Evolutionary conservation across 2,888 invertebrate genomes (phyloP).

Genomic region (Drosophila acutilabella): DNA sequence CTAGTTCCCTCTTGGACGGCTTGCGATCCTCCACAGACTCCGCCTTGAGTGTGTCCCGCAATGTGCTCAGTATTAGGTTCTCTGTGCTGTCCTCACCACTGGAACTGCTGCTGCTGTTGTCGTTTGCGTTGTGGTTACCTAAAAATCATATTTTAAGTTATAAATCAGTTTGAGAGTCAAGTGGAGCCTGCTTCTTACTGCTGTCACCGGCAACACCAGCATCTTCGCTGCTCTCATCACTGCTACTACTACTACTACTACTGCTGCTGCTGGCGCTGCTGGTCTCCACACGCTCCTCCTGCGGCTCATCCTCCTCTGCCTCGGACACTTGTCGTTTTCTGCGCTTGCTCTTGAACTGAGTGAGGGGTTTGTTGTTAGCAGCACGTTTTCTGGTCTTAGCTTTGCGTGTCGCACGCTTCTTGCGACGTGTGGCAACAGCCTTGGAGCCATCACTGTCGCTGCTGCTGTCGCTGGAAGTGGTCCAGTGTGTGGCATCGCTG

Average conservation of each 20-base stretch:
- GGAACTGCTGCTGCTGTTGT: slow-evolving; percentile 29
- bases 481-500: slow-evolving; percentile 31
- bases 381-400: slow-evolving; percentile 35
- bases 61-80: slow-evolving; percentile 57
- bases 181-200: neutral
- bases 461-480: slow-evolving; percentile 29
- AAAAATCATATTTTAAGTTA: neutral
- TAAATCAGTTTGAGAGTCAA: neutral
- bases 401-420: slow-evolving; percentile 41
- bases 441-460: slow-evolving; percentile 27
- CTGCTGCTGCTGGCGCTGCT: slow-evolving; percentile 28
- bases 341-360: slow-evolving; percentile 31
- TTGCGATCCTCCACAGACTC: slow-evolving; percentile 55
- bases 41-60: slow-evolving; percentile 53
- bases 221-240: slow-evolving; percentile 32
- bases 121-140: slow-evolving; percentile 10
- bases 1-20: slow-evolving; percentile 40
- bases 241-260: slow-evolving; percentile 28
- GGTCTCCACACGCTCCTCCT: slow-evolving; percentile 4
- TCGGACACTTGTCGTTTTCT: slow-evolving; percentile 34
- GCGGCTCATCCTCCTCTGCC: neutral
- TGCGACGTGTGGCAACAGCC: slow-evolving; percentile 17
- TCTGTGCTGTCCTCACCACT: slow-evolving; percentile 60
- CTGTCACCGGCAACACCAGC: slow-evolving; percentile 13
- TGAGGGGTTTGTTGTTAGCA: neutral